These are phyloP conservation scores for Apus apus DNA, from an alignment of 2,113 vertebrate species.

Conservation along the genomic window DNA sequence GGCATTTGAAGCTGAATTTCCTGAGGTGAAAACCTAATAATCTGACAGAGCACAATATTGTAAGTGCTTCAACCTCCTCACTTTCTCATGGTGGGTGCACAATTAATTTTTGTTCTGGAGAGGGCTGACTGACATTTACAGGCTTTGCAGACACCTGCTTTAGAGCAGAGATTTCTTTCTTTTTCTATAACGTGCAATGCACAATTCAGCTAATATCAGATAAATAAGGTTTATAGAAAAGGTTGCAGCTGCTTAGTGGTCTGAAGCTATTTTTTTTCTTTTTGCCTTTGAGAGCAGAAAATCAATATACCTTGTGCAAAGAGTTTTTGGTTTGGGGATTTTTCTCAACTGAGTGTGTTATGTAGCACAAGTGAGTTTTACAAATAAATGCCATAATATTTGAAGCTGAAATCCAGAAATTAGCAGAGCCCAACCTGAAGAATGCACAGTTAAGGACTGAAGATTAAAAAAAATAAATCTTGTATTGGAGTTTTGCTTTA, in stretches of 20 bases:
- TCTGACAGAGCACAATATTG: neutral
- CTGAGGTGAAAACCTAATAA: slow-evolving; percentile 34
- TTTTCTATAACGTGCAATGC: neutral
- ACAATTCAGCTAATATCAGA: neutral
- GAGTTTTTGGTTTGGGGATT: neutral
- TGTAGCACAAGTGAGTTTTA: neutral
- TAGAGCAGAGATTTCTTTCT: slow-evolving; percentile 1
- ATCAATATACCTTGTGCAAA: neutral
- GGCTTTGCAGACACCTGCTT: neutral
- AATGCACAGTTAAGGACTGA: neutral
- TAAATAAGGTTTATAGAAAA: slow-evolving; percentile 7
- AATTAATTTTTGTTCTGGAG: slow-evolving; percentile 26
- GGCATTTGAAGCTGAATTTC: slow-evolving; percentile 17
- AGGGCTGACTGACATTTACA: neutral
- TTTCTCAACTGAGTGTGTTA: neutral
- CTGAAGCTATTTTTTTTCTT: neutral
- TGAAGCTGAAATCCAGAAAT: neutral
- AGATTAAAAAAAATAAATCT: neutral
- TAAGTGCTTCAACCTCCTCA: neutral
- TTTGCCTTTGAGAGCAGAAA: neutral
- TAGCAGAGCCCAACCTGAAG: neutral
- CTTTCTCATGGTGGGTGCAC: neutral
- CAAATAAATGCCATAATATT: neutral
- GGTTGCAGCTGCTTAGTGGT: neutral
- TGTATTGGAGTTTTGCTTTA: neutral